Percentiles rank a stretch among this genome's conserved stretches.
Evolutionary conservation across 2,888 invertebrate genomes (phyloP).

Genomic region (Teleiodes luculella): DNA sequence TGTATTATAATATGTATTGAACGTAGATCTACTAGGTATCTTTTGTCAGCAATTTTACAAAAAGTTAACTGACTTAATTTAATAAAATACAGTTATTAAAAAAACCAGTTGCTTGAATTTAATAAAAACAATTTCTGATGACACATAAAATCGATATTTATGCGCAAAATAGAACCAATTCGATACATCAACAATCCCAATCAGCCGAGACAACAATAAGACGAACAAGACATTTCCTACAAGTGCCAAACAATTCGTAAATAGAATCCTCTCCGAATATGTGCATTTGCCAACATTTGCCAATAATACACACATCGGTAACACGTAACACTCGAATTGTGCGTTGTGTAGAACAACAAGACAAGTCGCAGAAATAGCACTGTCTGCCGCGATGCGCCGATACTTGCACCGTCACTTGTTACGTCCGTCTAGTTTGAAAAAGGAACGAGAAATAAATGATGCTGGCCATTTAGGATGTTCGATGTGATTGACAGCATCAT

Average conservation of each 20-base stretch:
- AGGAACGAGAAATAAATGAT: not conserved
- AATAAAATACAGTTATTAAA: too few relatives aligned
- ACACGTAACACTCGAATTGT: constrained; percentile 41
- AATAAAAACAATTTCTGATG: too few relatives aligned
- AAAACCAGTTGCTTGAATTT: too few relatives aligned
- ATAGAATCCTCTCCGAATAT: constrained; percentile 7
- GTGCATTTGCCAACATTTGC: constrained; percentile 1
- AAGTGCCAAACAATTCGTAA: constrained; percentile 6
- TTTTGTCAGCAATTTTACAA: too few relatives aligned
- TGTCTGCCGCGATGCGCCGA: constrained; percentile 41
- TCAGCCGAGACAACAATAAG: not conserved
- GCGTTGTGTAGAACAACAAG: constrained; percentile 49
- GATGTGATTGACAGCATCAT: not conserved
- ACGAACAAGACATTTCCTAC: constrained; percentile 5
- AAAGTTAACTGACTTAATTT: too few relatives aligned
- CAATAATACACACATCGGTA: constrained; percentile 10
- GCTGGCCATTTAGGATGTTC: not conserved
- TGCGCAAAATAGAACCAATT: too few relatives aligned
- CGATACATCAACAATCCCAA: not conserved
- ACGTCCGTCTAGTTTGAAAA: constrained; percentile 6
- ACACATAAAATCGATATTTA: too few relatives aligned
- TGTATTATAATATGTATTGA: too few relatives aligned
- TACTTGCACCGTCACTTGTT: constrained; percentile 4
- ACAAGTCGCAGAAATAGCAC: constrained; percentile 52
- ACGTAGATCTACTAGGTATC: too few relatives aligned